phyloP scores from a whole-genome alignment of 2,797 vertebrate species.

The Acrossocheilus fasciatus region DNA sequence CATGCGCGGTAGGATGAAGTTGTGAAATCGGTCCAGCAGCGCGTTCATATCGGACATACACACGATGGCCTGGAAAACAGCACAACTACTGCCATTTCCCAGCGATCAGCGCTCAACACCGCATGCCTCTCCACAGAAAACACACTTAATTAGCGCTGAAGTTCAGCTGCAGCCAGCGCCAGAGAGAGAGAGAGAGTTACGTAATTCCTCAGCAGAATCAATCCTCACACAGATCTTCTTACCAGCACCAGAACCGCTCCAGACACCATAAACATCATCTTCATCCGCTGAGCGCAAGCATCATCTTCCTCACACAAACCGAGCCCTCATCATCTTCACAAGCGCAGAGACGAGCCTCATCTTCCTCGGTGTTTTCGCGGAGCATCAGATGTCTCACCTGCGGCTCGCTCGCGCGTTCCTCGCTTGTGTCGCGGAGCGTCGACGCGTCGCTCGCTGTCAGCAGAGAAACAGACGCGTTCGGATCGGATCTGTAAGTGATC shows the following conservation, averaged over 20 bases:
- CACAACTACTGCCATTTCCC: constrained; percentile 36
- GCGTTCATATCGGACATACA: constrained; percentile 92
- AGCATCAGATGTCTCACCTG: constrained; percentile 47
- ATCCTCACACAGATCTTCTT: constrained; percentile 53
- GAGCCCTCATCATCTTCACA: background rate
- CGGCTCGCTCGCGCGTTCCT: background rate
- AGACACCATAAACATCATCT: constrained; percentile 85
- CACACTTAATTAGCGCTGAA: background rate
- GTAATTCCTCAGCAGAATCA: constrained; percentile 31
- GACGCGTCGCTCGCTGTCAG: background rate
- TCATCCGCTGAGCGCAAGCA: constrained; percentile 83
- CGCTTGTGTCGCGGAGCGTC: background rate
- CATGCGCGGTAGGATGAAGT: constrained; percentile 88
- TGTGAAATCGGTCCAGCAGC: constrained; percentile 89
- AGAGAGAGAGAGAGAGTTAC: background rate
- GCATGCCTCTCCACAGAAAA: constrained; percentile 20
- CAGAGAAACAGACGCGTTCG: background rate
- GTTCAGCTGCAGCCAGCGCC: constrained; percentile 7
- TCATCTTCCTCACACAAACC: constrained; percentile 78
- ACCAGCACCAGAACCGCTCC: constrained; percentile 88
- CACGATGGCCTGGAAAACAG: constrained; percentile 82
- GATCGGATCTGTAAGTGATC: constrained; percentile 24
- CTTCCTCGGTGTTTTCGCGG: background rate
- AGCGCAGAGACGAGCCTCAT: background rate
- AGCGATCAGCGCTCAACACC: background rate